Base-by-base conservation (phyloP, 2,113 vertebrate species). In the Triplophysa rosa region DNA sequence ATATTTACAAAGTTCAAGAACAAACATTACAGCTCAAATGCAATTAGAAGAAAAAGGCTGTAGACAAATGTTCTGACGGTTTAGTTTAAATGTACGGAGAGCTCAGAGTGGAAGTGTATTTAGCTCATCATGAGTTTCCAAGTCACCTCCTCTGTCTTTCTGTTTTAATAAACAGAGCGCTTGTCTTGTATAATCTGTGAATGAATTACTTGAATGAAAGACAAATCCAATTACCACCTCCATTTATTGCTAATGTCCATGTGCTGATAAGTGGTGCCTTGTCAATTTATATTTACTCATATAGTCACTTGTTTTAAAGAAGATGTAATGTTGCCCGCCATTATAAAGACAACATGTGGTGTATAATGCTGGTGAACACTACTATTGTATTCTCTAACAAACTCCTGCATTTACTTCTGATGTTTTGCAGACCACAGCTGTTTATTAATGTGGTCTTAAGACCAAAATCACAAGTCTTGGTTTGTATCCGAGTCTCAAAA, bases 121-220 rank as follows among this genome's bases (percentile, higher is more conserved):
- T 37, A 37, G 33, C 33, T 37, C 33, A 37, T 37, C 33, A 13
- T 54, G 58, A 73, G 52, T 33, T 13, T 59, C 70, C 14, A 73
- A 61, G 61, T 61, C 70, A 73, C 70, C 59, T 75, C 40, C 58
- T 26, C 72, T 63, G 59, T 62, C 72, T 75, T 63, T 75, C 59
- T 37, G 47, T 45, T 73, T 62, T 79, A 69, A 69, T 79, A 69
- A 69, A 56, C 33, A 45, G 47, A 67, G 45, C 37, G 47, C 49
- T 65, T 73, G 33, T 73, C 61, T 56, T 66, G 24, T 66, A 65
- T 66, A 73, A 58, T 64, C 61, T 65, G 19, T 0, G 33, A 78
- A 73, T 61, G 52, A 72, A 58, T 54, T 37, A 78, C 7, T 16
- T 3, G 62, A 71, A 40, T 82, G 40, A 49, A 73, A 66, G 29